phyloP scores from a whole-genome alignment of 1,140 invertebrate genomes.

The Glossosoma conforme region DNA sequence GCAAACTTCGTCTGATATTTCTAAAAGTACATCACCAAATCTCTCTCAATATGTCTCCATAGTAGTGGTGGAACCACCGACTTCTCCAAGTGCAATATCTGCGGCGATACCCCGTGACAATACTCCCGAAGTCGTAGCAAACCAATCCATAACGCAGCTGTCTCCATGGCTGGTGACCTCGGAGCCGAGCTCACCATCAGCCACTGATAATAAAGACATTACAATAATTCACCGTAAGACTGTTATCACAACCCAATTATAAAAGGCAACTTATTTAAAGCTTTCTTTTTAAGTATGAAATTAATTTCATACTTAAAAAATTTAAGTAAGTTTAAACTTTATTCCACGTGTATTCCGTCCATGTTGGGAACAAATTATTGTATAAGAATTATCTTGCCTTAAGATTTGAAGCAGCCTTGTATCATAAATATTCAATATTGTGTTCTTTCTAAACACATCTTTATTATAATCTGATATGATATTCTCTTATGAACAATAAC shows the following conservation, averaged over 20 bases:
- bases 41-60: slow-evolving; percentile 53
- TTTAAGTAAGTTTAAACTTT: no score
- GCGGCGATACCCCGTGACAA: slow-evolving; percentile 37
- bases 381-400: no score
- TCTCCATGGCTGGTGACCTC: slow-evolving; percentile 77
- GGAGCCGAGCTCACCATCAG: slow-evolving; percentile 59
- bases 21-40: slow-evolving; percentile 44
- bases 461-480: no score
- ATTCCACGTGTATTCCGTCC: no score
- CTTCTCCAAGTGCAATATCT: slow-evolving; percentile 28
- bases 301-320: no score
- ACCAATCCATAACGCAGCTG: slow-evolving; percentile 50
- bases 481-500: no score
- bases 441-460: no score
- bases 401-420: no score
- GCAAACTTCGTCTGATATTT: slow-evolving; percentile 26
- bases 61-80: slow-evolving; percentile 52
- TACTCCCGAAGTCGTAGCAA: slow-evolving; percentile 35
- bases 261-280: neutral
- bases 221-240: slow-evolving; percentile 66
- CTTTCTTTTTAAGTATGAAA: neutral
- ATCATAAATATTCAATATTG: no score
- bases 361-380: no score
- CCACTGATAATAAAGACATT: slow-evolving; percentile 63
- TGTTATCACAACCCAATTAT: slow-evolving; percentile 71